Conservation (phyloP, 2,113 vertebrate species). For the Gallinago paraguaiae region DNA sequence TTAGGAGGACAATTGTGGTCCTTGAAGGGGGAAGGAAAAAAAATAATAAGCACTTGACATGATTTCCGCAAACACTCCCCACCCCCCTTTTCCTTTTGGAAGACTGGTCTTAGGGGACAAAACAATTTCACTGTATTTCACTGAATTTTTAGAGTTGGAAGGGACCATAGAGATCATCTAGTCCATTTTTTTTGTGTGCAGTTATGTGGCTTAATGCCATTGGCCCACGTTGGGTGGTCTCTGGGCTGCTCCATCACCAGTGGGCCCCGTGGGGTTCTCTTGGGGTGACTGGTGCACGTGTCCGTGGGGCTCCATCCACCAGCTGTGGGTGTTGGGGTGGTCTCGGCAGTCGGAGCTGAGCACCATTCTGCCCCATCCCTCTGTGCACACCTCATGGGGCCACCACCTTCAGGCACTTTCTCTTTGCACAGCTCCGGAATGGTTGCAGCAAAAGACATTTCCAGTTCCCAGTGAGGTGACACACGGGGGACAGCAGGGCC, state of each 20-base stretch:
- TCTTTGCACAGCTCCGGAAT: not conserved
- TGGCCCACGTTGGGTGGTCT: not conserved
- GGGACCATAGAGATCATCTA: no score
- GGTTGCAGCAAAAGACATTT: not conserved
- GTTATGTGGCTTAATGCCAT: not conserved
- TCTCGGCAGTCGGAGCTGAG: not conserved
- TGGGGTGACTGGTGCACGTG: not conserved
- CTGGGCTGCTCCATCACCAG: not conserved
- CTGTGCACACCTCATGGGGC: not conserved
- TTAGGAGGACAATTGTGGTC: not conserved
- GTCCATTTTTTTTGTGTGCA: not conserved
- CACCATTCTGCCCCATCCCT: not conserved
- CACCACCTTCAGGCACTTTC: not conserved
- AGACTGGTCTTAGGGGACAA: not conserved
- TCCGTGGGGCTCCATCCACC: fast-evolving
- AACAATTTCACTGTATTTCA: not conserved
- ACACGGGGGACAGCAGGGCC: not conserved
- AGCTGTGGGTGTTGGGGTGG: not conserved
- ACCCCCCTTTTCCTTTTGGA: not conserved
- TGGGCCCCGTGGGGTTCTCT: fast-evolving
- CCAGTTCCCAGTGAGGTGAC: not conserved
- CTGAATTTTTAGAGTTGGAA: no score
- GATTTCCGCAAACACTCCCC: not conserved
- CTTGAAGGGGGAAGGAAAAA: not conserved
- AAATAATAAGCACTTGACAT: not conserved